Percentiles rank a stretch among this genome's conserved stretches.
phyloP scores from a whole-genome alignment of 2,113 vertebrate species.

The Burhinus bistriatus region DNA sequence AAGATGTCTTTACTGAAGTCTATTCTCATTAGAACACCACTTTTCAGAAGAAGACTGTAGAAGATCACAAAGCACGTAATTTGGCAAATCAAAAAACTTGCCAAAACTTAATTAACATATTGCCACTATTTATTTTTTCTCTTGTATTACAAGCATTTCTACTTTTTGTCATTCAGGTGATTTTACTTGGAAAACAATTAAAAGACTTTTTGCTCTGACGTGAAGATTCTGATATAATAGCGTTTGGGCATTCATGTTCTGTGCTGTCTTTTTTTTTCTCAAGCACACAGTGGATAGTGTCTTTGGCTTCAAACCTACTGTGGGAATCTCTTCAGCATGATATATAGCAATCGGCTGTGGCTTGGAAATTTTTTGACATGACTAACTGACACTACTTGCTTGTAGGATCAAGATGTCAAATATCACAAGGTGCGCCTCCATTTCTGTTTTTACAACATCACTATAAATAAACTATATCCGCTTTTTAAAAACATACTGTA shows the following conservation, averaged over 20 bases:
- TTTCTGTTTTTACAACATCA: not conserved
- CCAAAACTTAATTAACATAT: not conserved
- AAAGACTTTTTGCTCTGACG: not conserved
- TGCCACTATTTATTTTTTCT: not conserved
- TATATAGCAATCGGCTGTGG: not conserved
- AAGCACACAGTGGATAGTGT: not conserved
- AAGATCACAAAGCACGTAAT: not conserved
- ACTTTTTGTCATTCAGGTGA: not conserved
- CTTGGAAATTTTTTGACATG: not conserved
- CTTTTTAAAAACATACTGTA: not conserved
- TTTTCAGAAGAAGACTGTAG: not conserved
- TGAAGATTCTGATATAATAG: not conserved
- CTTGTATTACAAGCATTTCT: not conserved
- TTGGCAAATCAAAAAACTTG: not conserved
- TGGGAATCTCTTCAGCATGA: not conserved
- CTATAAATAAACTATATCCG: not conserved
- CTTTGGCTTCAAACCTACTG: not conserved
- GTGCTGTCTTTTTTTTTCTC: not conserved
- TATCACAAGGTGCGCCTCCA: not conserved
- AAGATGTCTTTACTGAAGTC: not conserved
- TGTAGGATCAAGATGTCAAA: not conserved
- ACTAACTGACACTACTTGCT: not conserved
- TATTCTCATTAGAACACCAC: not conserved
- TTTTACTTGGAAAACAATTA: not conserved
- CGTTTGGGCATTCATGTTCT: not conserved